phyloP scores from a whole-genome alignment of 2,888 invertebrate genomes.

The Pyrochroa serraticornis region DNA sequence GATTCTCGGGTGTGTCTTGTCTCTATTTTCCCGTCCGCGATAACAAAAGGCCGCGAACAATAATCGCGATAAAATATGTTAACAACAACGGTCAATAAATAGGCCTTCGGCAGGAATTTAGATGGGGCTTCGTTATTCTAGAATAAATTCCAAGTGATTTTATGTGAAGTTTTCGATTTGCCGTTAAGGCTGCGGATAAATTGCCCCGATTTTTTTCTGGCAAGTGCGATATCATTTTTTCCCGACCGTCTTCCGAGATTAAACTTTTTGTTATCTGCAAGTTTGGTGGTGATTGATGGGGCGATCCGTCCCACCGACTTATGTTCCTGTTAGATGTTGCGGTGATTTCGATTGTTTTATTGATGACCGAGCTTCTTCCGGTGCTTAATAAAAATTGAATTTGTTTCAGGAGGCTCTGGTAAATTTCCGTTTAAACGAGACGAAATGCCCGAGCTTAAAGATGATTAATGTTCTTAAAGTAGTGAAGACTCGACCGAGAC shows the following conservation, averaged over 20 bases:
- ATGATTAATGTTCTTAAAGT: constrained; percentile 28
- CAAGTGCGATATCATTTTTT: constrained; percentile 27
- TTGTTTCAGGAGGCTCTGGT: constrained; percentile 5
- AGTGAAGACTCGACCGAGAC: constrained; percentile 24
- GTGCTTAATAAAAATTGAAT: constrained; percentile 14
- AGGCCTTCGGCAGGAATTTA: constrained; percentile 7
- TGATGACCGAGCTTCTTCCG: constrained; percentile 10
- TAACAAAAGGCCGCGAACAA: too few species aligned
- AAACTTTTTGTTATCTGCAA: constrained; percentile 28
- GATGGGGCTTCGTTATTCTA: constrained; percentile 26
- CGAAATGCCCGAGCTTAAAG: constrained; percentile 20
- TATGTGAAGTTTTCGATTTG: constrained; percentile 41
- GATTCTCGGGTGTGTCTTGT: too few species aligned
- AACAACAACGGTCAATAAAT: constrained; percentile 16
- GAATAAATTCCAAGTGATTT: constrained; percentile 45
- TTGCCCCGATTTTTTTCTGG: constrained; percentile 34
- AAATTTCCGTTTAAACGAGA: constrained; percentile 15
- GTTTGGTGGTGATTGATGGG: constrained; percentile 24
- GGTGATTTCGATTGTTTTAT: constrained; percentile 19
- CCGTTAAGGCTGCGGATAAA: constrained; percentile 39
- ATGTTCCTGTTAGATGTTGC: constrained; percentile 17
- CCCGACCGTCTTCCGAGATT: constrained; percentile 19
- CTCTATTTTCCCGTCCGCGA: too few species aligned
- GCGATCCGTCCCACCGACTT: constrained; percentile 19
- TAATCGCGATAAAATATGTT: neutral